Percentiles rank a stretch among this genome's conserved stretches.
Conservation (phyloP, 1,140 invertebrate genomes). For the Drosophila seguyi region DNA sequence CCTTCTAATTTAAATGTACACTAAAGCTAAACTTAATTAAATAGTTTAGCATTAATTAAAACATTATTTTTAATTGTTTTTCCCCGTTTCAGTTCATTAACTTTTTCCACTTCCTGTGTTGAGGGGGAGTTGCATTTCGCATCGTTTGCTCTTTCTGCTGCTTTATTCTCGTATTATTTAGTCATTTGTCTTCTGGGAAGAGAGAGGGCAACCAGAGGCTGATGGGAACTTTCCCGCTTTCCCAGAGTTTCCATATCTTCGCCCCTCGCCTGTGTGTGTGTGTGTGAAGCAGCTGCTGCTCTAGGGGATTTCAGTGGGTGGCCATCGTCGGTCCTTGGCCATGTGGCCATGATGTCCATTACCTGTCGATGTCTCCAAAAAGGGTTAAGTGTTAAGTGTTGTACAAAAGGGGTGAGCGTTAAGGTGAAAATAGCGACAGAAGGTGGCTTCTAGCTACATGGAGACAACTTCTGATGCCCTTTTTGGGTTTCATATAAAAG, state of each 20-base stretch:
- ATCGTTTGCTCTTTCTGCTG: background rate
- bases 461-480: background rate
- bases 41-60: background rate
- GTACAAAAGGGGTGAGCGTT: conserved; percentile 12
- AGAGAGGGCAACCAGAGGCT: background rate
- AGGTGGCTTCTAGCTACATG: background rate
- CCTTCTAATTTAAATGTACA: background rate
- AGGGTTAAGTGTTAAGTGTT: conserved; percentile 16
- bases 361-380: conserved; percentile 19
- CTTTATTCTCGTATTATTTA: conserved; percentile 5
- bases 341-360: conserved; percentile 9
- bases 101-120: conserved; percentile 5
- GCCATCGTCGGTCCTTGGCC: background rate
- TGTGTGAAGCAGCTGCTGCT: conserved; percentile 55
- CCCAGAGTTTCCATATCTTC: background rate
- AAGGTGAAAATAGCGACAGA: conserved; percentile 12
- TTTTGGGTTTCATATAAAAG: background rate
- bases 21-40: background rate
- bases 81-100: conserved; percentile 1
- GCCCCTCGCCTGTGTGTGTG: background rate
- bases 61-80: background rate
- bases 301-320: conserved; percentile 16
- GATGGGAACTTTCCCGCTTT: background rate
- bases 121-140: background rate
- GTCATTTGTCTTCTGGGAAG: conserved; percentile 17